phyloP scores from a whole-genome alignment of 1,140 invertebrate genomes.

The Nasonia giraulti region DNA sequence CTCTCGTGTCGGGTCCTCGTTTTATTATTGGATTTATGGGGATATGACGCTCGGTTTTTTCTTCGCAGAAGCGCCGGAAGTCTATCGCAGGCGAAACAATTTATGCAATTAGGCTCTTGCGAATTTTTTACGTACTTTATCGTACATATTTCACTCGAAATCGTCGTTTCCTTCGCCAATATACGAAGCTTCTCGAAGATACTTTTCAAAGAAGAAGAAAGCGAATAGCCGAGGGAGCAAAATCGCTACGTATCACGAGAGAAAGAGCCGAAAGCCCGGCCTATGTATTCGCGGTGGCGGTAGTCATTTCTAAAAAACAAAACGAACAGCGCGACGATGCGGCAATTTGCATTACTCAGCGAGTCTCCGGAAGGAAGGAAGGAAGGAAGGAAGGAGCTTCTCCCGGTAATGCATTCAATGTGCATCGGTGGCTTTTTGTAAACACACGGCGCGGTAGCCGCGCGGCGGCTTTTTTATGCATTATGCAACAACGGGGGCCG shows the following conservation, averaged over 20 bases:
- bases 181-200: too few species aligned
- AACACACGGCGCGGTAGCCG: not conserved
- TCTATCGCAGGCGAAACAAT: not conserved
- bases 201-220: too few species aligned
- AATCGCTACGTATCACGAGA: too few species aligned
- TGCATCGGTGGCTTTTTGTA: constrained; percentile 22
- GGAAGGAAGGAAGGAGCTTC: too few species aligned
- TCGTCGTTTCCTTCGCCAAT: too few species aligned
- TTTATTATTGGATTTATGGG: not conserved
- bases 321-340: not conserved
- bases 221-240: too few species aligned
- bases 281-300: too few species aligned
- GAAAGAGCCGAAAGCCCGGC: too few species aligned
- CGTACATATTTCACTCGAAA: too few species aligned
- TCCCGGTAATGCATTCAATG: constrained; percentile 23
- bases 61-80: not conserved
- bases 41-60: not conserved
- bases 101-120: not conserved
- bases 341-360: constrained; percentile 19
- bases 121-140: too few species aligned
- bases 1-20: not conserved
- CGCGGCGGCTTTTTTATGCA: not conserved
- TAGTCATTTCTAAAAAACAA: not conserved
- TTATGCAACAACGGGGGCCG: constrained; percentile 11
- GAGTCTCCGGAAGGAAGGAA: not conserved